Conservation (phyloP, 2,888 invertebrate genomes). For the Oasisia sp. region DNA sequence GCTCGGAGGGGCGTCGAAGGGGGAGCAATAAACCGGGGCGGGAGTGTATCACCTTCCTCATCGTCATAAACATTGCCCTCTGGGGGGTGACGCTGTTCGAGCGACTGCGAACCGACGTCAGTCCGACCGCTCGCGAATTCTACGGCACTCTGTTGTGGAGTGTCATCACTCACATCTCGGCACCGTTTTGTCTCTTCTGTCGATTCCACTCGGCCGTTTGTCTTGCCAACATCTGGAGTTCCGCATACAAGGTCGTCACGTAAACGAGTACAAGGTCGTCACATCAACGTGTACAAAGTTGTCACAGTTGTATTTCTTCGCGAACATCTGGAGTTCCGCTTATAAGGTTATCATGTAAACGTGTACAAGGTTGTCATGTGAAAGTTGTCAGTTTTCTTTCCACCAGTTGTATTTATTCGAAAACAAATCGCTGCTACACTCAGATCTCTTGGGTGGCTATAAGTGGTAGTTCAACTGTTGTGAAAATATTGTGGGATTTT, state of each 20-base stretch:
- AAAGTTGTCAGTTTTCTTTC: no score
- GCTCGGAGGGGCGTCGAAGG: conserved; percentile 85
- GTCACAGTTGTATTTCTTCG: conserved; percentile 68
- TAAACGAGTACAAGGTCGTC: not conserved
- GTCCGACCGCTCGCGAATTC: conserved; percentile 90
- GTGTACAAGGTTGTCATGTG: not conserved
- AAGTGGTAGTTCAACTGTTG: no score
- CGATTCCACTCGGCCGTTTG: conserved; percentile 92
- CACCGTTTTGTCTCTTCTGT: conserved; percentile 94
- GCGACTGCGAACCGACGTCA: conserved; percentile 90
- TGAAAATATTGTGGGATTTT: no score
- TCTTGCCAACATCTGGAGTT: conserved; percentile 94
- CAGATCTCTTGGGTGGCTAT: no score
- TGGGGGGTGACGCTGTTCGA: conserved; percentile 96
- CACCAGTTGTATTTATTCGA: not conserved
- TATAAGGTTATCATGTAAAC: conserved; percentile 72
- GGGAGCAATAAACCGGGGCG: conserved; percentile 82
- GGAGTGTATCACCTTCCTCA: conserved; percentile 92
- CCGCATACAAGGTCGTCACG: conserved; percentile 78
- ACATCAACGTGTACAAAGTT: not conserved
- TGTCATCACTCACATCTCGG: conserved; percentile 87
- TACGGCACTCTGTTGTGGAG: conserved; percentile 94
- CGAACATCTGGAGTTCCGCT: conserved; percentile 94
- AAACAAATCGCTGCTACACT: not conserved
- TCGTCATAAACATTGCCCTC: conserved; percentile 95